These are phyloP conservation scores for Corynorhinus townsendii DNA, from an alignment of 2,113 vertebrate genomes.

Conservation along the genomic window DNA sequence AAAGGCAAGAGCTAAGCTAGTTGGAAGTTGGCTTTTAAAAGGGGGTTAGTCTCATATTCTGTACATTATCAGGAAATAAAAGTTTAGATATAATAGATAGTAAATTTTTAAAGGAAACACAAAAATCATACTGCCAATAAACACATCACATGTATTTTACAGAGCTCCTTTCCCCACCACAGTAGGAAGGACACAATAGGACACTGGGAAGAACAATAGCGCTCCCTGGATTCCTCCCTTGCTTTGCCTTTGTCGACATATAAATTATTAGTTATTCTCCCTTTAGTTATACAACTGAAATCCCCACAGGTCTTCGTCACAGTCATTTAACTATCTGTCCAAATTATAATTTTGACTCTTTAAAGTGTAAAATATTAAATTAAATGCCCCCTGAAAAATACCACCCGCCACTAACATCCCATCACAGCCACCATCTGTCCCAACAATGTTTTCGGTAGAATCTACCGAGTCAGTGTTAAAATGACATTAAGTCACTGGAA, in stretches of 20 bases:
- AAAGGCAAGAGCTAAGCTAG: background rate
- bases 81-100: background rate
- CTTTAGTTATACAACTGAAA: background rate
- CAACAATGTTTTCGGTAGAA: conserved; percentile 48
- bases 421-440: background rate
- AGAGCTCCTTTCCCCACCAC: background rate
- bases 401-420: background rate
- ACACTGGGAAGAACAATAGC: background rate
- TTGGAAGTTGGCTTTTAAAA: background rate
- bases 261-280: background rate
- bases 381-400: background rate
- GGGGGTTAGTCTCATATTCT: background rate
- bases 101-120: background rate
- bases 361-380: background rate
- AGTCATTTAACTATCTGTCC: background rate
- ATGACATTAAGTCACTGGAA: background rate
- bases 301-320: background rate
- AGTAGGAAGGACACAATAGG: background rate
- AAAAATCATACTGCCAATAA: background rate
- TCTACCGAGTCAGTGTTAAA: conserved; percentile 26
- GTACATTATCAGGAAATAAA: background rate
- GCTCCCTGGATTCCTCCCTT: background rate
- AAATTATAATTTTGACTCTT: conserved; percentile 1
- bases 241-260: background rate
- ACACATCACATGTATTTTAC: background rate